These are phyloP conservation scores for Drosophila nigricruria DNA, from an alignment of 2,888 invertebrate genomes.

Conservation along the genomic window DNA sequence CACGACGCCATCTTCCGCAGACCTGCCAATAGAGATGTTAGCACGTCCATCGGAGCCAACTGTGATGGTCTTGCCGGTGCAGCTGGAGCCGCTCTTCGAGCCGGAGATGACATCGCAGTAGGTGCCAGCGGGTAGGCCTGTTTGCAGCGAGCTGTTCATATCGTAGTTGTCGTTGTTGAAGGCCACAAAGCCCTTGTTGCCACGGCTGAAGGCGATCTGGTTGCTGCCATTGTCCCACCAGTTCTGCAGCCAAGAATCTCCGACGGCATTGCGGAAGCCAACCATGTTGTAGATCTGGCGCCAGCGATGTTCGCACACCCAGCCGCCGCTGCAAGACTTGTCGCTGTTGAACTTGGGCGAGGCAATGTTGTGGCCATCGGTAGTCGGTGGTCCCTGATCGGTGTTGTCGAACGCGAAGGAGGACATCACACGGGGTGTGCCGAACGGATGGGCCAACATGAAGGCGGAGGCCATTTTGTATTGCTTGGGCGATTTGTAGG, in stretches of 20 bases:
- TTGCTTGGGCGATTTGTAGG: constrained; percentile 88
- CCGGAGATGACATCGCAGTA: constrained; percentile 96
- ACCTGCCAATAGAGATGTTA: constrained; percentile 61
- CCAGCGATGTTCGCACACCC: constrained; percentile 95
- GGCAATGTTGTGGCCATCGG: constrained; percentile 87
- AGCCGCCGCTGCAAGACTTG: constrained; percentile 88
- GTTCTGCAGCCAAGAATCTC: constrained; percentile 86
- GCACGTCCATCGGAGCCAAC: constrained; percentile 81
- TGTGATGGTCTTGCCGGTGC: constrained; percentile 77
- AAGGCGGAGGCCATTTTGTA: constrained; percentile 94
- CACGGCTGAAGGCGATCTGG: constrained; percentile 94
- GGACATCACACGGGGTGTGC: constrained; percentile 93
- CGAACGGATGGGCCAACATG: constrained; percentile 95
- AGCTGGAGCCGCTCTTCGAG: constrained; percentile 82
- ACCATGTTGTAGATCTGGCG: constrained; percentile 93
- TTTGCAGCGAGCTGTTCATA: constrained; percentile 87
- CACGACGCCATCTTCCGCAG: constrained; percentile 88
- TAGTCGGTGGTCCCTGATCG: constrained; percentile 90
- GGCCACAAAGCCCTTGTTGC: constrained; percentile 90
- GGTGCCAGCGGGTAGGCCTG: constrained; percentile 90
- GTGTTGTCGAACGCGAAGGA: constrained; percentile 90
- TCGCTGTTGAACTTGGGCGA: constrained; percentile 89
- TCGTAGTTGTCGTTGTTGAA: constrained; percentile 89
- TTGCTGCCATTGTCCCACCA: constrained; percentile 94
- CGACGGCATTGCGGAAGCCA: constrained; percentile 90